Percentiles rank a stretch among this genome's conserved stretches.
Conservation (phyloP, 2,113 vertebrate species). For the Thalassoma bifasciatum region DNA sequence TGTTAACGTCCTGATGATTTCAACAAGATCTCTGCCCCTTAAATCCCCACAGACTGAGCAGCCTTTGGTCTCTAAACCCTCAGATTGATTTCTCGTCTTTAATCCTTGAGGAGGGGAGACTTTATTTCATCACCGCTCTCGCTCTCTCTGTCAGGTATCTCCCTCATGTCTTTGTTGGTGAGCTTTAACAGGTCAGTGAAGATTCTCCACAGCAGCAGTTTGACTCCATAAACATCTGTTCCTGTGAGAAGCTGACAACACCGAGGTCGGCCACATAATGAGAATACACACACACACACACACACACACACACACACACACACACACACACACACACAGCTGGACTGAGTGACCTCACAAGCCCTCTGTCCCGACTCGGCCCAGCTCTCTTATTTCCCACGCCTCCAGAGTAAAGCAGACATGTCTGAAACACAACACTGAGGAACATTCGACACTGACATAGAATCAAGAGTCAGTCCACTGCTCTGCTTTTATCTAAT, state of each 20-base stretch:
- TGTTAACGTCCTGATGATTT: conserved; percentile 72
- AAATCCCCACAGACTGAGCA: conserved; percentile 49
- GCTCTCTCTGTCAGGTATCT: no score
- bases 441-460: conserved; percentile 45
- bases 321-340: conserved; percentile 4
- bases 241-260: no score
- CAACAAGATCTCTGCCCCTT: conserved; percentile 47
- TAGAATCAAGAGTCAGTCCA: conserved; percentile 40
- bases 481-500: conserved; percentile 8
- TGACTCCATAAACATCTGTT: no score
- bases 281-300: not conserved
- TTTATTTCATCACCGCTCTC: no score
- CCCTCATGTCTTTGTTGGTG: no score
- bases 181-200: no score
- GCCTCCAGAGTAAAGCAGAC: conserved; percentile 60
- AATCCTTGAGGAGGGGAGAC: no score
- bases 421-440: conserved; percentile 34
- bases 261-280: not conserved
- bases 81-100: no score
- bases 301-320: no score
- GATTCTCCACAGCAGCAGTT: no score
- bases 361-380: conserved; percentile 44
- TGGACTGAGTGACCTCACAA: conserved; percentile 19
- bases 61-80: not conserved
- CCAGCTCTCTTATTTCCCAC: conserved; percentile 68